Evolutionary conservation across 2,888 invertebrate genomes (phyloP).

Genomic region (Eristalis intricaria): DNA sequence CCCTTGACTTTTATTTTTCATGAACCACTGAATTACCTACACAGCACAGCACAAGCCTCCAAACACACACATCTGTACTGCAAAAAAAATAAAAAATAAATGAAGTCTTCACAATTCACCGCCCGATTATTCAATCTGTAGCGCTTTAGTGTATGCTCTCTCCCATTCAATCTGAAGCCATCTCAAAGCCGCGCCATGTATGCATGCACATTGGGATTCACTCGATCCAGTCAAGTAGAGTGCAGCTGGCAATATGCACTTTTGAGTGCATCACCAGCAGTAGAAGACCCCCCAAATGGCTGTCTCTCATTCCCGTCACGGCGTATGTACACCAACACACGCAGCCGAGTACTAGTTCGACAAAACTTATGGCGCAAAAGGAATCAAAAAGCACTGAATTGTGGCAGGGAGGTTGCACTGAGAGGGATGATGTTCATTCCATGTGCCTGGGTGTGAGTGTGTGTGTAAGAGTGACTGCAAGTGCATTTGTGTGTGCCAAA

Average conservation of each 20-base stretch:
- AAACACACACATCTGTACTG: neutral
- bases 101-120: constrained; percentile 54
- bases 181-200: neutral
- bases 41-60: neutral
- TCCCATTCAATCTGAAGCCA: neutral
- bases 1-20: constrained; percentile 56
- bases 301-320: constrained; percentile 4
- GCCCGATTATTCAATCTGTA: constrained; percentile 62
- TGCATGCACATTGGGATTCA: neutral
- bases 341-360: neutral
- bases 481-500: constrained; percentile 23
- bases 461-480: too few species aligned
- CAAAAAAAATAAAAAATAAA: neutral
- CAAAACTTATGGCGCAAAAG: constrained; percentile 7
- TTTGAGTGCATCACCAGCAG: constrained; percentile 56
- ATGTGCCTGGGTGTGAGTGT: neutral
- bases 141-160: neutral
- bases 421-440: neutral
- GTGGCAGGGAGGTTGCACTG: neutral
- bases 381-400: constrained; percentile 56
- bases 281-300: constrained; percentile 33
- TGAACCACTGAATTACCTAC: constrained; percentile 27
- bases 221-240: neutral
- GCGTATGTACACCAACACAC: constrained; percentile 9
- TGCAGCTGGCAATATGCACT: constrained; percentile 44